Evolutionary conservation across 2,888 invertebrate species (phyloP).

Genomic region (Nephrotoma guestfalica): DNA sequence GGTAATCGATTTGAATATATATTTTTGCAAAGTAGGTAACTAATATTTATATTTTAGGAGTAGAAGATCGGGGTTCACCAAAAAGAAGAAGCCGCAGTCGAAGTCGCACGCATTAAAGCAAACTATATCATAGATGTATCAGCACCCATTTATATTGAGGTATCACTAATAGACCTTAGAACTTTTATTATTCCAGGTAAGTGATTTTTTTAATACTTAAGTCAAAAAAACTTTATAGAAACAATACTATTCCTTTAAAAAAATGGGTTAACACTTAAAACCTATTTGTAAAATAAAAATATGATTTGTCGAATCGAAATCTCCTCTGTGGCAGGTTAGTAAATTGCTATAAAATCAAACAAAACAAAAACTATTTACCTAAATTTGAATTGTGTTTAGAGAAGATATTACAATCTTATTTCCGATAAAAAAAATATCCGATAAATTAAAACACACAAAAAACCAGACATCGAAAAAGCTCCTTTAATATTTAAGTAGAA

Average conservation of each 20-base stretch:
- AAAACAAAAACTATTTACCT: not conserved
- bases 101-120: slow-evolving; percentile 21
- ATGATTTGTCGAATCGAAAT: not conserved
- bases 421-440: not conserved
- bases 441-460: not conserved
- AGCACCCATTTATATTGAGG: slow-evolving; percentile 9
- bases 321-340: not conserved
- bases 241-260: not conserved
- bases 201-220: slow-evolving; percentile 10
- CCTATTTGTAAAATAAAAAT: not conserved
- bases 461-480: not conserved
- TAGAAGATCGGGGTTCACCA: not conserved
- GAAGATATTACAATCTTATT: not conserved
- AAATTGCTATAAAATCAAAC: not conserved
- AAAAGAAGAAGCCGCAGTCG: slow-evolving; percentile 18
- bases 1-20: slow-evolving; percentile 6
- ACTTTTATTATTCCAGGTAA: slow-evolving; percentile 13
- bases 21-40: not conserved
- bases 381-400: not conserved
- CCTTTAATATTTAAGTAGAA: not conserved
- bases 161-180: slow-evolving; percentile 12
- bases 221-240: not conserved
- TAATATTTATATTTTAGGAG: not conserved
- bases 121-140: not conserved
- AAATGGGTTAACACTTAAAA: not conserved